Evolutionary conservation across 2,888 invertebrate genomes (phyloP), one percentile per base, ranked within the genome.

Genomic region (Cybosia mesomella): DNA sequence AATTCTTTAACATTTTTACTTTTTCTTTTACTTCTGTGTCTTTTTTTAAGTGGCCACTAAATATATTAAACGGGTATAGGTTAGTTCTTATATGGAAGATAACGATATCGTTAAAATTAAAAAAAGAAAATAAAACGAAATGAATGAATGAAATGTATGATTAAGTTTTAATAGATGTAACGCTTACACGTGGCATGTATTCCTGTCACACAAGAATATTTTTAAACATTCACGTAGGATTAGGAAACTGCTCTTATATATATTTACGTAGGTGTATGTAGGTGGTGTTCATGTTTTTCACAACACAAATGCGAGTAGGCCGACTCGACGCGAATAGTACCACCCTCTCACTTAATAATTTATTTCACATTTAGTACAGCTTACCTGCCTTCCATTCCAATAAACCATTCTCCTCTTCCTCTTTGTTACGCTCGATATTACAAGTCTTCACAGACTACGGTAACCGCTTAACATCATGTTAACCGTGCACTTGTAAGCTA

Each of bases 1-100:
- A 86, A 83, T 85, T 80, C 82, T 79, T 81, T 77, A 66, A 62
- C 55, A 73, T 70, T 82, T 80, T 82, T 71, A 76, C 68, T 72
- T 65, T n/a, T 67, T 21, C 62, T 67, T 68, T 39, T 58, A 28
- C 34, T 18, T 49, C 57, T 63, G 57, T 13, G 9, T 58, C 55
- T 58, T 55, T 64, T 64, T 43, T 81, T 78, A 75, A 68, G 58
- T 61, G 60, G 34, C 2, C 7, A 9, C 24, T 24, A 24, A 59
- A 59, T 22, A 39, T 18, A 58, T 32, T 28, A 18, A 18, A 28
- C 13, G 8, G 10, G 18, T 43, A 18, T n/a, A n/a, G n/a, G n/a
- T n/a, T n/a, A n/a, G n/a, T 28, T 28, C 28, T 28, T 28, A 28
- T 5, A 28, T 4, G 28, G 2, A 28, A 28, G 28, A 28, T 28